Percentiles rank a stretch among this genome's conserved stretches.
Conservation (phyloP, 1,140 invertebrate genomes). For the Neotoxoptera formosana region DNA sequence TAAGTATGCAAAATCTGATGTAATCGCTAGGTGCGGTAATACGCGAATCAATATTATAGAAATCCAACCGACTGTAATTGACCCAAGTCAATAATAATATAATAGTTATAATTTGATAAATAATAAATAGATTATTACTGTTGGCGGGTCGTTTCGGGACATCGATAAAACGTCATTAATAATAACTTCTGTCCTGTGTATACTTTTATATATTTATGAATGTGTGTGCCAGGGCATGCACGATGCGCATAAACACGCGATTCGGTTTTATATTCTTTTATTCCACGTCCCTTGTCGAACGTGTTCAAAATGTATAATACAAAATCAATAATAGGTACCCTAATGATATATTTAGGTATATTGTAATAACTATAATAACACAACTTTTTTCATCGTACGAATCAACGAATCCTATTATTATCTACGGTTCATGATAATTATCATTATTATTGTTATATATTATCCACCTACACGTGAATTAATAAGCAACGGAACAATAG, state of each 20-base stretch:
- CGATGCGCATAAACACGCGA: background rate
- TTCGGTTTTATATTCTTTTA: background rate
- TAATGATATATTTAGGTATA: background rate
- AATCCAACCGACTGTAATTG: background rate
- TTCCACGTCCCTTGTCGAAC: background rate
- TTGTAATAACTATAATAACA: background rate
- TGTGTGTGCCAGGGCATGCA: background rate
- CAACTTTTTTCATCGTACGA: background rate
- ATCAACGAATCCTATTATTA: background rate
- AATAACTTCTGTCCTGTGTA: background rate
- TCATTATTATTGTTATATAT: background rate
- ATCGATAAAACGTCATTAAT: conserved; percentile 24
- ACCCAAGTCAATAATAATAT: background rate
- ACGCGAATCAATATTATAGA: background rate
- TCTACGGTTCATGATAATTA: background rate
- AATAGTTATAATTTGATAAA: background rate
- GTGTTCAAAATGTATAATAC: background rate
- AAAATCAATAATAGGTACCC: background rate
- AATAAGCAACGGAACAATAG: too few relatives aligned
- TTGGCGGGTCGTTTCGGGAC: background rate
- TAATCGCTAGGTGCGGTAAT: background rate
- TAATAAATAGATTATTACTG: conserved; percentile 32
- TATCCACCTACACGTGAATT: background rate
- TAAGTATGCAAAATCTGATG: background rate
- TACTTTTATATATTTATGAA: conserved; percentile 2